phyloP scores from a whole-genome alignment of 2,888 invertebrate species.

The Thera britannica region DNA sequence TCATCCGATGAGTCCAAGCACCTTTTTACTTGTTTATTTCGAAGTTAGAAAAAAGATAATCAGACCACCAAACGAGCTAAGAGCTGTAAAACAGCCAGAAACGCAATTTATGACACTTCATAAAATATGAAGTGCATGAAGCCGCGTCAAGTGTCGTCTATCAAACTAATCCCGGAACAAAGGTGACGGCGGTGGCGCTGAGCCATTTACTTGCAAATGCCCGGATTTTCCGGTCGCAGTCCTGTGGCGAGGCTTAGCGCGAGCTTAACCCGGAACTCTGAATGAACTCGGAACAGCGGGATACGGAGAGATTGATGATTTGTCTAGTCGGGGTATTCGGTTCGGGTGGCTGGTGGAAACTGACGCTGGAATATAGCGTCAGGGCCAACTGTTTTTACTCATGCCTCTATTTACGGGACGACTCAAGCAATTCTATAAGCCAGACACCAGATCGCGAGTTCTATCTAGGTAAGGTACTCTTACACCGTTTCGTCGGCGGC shows the following conservation, averaged over 20 bases:
- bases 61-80: background rate
- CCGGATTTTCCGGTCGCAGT: constrained; percentile 27
- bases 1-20: background rate
- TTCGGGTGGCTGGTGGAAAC: background rate
- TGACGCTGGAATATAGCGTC: no score
- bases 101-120: constrained; percentile 14
- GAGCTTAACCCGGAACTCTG: constrained; percentile 25
- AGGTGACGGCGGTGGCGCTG: constrained; percentile 24
- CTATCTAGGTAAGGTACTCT: no score
- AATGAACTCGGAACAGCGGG: constrained; percentile 39
- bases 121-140: constrained; percentile 37
- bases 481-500: background rate
- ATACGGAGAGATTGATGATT: constrained; percentile 32
- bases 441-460: no score
- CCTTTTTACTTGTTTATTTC: no score
- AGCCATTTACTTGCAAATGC: constrained; percentile 45
- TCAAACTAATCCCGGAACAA: constrained; percentile 35
- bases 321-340: constrained; percentile 5
- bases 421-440: no score
- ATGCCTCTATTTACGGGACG: no score
- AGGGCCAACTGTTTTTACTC: no score
- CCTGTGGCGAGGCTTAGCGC: constrained; percentile 30
- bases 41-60: no score
- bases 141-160: constrained; percentile 36
- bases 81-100: background rate